Percentiles rank a stretch among this genome's conserved stretches.
Conservation (phyloP, 2,113 vertebrate genomes). For the Neolamprologus fasciatus region DNA sequence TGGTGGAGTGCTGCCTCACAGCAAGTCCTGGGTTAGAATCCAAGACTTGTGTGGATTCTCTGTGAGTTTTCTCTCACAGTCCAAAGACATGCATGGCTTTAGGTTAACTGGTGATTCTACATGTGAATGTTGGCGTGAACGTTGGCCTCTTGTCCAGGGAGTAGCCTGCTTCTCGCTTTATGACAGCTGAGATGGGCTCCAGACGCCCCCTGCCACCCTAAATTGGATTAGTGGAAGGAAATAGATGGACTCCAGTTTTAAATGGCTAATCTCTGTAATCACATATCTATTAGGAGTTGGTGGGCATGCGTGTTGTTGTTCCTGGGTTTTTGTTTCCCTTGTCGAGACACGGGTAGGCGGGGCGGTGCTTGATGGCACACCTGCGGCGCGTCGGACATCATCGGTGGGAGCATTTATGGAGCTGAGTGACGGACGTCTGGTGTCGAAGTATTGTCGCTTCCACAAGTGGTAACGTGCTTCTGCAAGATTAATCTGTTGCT, state of each 20-base stretch:
- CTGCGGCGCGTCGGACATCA: fast-evolving
- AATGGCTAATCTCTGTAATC: not conserved
- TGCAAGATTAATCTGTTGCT: no score
- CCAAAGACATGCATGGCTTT: not conserved
- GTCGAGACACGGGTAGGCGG: fast-evolving
- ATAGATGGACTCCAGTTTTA: not conserved
- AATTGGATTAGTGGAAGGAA: not conserved
- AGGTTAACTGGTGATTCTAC: not conserved
- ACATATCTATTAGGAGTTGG: not conserved
- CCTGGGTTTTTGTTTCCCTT: fast-evolving
- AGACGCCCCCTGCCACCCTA: not conserved
- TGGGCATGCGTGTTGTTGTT: not conserved
- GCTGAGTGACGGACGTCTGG: fast-evolving
- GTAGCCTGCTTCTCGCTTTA: not conserved
- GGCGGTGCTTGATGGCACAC: not conserved
- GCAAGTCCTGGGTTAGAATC: not conserved
- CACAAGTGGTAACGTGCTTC: fast-evolving
- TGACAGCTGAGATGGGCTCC: not conserved
- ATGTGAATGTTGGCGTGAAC: not conserved
- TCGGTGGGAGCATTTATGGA: not conserved
- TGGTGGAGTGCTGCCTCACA: not conserved
- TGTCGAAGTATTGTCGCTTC: fast-evolving
- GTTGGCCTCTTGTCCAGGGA: not conserved
- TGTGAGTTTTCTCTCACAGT: not conserved
- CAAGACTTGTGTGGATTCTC: not conserved